Evolutionary conservation across 2,888 invertebrate species (phyloP).

Genomic region (Apantesis nais): DNA sequence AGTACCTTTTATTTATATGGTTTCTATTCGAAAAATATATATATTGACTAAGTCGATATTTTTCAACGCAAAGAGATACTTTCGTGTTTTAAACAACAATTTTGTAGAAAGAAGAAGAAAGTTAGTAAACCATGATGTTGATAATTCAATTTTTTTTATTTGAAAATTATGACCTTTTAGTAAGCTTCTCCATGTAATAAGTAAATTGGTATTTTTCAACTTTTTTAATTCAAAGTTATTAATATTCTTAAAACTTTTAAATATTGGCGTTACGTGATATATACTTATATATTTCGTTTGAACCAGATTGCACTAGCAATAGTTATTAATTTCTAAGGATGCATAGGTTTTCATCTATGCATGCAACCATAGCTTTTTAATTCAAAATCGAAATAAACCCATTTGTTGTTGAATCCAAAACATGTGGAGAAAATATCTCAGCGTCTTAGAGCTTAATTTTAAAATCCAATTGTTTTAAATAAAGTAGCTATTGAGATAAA

Average conservation of each 20-base stretch:
- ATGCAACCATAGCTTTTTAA: neutral
- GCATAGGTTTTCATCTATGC: neutral
- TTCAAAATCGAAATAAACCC: neutral
- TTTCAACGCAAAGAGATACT: neutral
- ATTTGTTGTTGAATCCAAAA: neutral
- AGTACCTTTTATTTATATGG: too few relatives aligned
- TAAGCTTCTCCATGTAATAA: too few relatives aligned
- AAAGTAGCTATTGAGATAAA: constrained; percentile 8
- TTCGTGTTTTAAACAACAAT: neutral
- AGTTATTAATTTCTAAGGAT: neutral
- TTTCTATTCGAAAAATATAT: too few relatives aligned
- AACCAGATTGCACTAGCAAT: neutral
- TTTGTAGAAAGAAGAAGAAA: neutral
- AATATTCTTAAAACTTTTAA: neutral
- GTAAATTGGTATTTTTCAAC: neutral
- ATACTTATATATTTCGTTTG: neutral
- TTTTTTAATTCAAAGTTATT: neutral
- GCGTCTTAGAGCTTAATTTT: neutral
- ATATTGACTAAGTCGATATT: neutral
- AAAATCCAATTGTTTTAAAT: neutral
- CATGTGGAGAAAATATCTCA: neutral
- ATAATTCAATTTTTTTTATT: neutral
- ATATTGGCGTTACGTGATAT: neutral
- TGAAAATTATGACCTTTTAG: neutral
- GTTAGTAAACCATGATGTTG: neutral